phyloP scores from a whole-genome alignment of 2,888 invertebrate species.

The Thecocarcelia acutangulata region DNA sequence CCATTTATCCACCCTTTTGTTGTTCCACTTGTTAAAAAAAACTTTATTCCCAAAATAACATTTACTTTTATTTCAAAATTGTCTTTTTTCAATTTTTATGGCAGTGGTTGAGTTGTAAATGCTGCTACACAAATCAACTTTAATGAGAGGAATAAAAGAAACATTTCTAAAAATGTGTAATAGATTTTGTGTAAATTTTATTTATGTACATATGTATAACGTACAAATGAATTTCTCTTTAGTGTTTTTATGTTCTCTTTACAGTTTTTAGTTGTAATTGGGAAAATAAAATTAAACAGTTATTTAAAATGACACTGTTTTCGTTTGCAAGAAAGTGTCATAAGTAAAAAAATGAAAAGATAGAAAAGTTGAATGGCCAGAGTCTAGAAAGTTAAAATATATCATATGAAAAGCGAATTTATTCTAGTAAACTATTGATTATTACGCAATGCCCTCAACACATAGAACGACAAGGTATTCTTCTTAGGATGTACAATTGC shows the following conservation, averaged over 20 bases:
- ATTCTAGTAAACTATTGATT: too few species aligned
- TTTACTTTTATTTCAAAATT: constrained; percentile 51
- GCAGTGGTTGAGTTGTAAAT: constrained; percentile 22
- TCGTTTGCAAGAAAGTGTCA: background rate
- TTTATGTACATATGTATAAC: constrained; percentile 4
- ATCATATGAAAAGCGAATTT: too few species aligned
- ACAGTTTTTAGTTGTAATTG: constrained; percentile 35
- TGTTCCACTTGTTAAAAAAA: constrained; percentile 2
- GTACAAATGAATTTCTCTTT: background rate
- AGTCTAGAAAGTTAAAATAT: too few species aligned
- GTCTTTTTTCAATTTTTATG: background rate
- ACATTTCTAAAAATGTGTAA: constrained; percentile 12
- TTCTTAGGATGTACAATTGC: too few species aligned
- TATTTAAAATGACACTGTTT: constrained; percentile 5
- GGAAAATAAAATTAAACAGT: constrained; percentile 12
- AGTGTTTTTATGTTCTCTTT: constrained; percentile 19
- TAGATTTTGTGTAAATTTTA: constrained; percentile 34
- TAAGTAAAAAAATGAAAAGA: background rate
- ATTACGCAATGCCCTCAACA: too few species aligned
- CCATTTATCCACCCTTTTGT: constrained; percentile 38
- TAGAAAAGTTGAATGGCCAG: too few species aligned
- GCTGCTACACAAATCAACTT: constrained; percentile 39
- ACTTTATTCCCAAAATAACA: constrained; percentile 31
- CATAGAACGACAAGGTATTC: too few species aligned
- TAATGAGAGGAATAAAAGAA: background rate